Base-by-base conservation (phyloP, 2,113 vertebrate genomes). In the Zootoca vivipara region DNA sequence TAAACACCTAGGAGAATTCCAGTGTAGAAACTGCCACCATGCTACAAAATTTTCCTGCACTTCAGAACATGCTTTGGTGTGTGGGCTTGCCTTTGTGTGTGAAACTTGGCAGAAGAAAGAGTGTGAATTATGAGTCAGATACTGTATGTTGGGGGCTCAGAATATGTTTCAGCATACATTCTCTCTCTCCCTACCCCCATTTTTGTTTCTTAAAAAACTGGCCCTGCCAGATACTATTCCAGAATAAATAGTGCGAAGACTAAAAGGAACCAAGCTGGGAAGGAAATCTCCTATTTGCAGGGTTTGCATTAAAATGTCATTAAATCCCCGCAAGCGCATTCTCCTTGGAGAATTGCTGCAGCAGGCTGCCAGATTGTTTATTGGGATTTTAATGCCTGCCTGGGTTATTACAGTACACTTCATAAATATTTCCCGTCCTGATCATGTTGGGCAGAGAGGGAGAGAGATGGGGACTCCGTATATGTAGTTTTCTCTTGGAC, bases 381-480 rank as follows among this genome's bases (percentile, higher is more conserved):
- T 46, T 64, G 86, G 90, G 88, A 87, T 94, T 93, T 90, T 81
- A 90, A 89, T 42, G 62, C 52, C 30, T 64, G 77, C 64, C 82
- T 72, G 12, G 81, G 80, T 94, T 92, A 93, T 83, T 91, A 93
- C 80, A 2, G 72, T 89, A 85, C 86, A 85, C 93, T 91, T 90
- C 91, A 62, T 87, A 89, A 92, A 92, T 92, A 91, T 92, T 81
- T 72, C 81, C 83, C 79, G 52, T 22, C 82, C 87, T 83, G 88
- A 40, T 92, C 83, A 86, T 75, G 78, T 67, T 58, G 38, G 77
- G 10, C 56, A 65, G 82, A 89, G 33, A 74, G 64, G 0, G 10
- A 86, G 33, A 35, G 56, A 83, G 67, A 65, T 67, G 72, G 81
- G 28, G 62, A 69, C 40, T 77, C 40, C 72, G 20, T 69, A 56